phyloP scores from a whole-genome alignment of 1,140 invertebrate genomes.

The Lineus longissimus region DNA sequence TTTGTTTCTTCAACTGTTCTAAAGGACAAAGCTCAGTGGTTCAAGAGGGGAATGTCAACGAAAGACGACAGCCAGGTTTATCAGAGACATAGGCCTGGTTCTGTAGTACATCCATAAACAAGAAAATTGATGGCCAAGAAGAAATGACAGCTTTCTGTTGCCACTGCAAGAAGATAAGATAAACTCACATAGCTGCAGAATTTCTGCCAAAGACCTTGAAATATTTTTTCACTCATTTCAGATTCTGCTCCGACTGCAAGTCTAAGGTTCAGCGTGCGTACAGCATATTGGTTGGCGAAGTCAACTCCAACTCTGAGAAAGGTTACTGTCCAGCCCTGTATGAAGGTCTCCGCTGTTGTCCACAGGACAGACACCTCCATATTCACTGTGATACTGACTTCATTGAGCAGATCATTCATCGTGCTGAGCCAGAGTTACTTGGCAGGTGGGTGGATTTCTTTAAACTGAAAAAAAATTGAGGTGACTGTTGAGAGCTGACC shows the following conservation, averaged over 20 bases:
- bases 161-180: no score
- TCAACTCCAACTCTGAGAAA: constrained; percentile 78
- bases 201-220: no score
- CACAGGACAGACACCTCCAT: constrained; percentile 81
- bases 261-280: constrained; percentile 85
- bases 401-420: constrained; percentile 77
- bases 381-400: constrained; percentile 80
- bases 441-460: constrained; percentile 36
- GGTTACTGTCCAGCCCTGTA: constrained; percentile 83
- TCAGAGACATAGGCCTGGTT: no score
- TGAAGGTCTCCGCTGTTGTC: constrained; percentile 78
- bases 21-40: no score
- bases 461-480: not conserved
- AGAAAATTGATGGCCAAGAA: no score
- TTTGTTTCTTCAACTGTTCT: not conserved
- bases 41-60: no score
- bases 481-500: no score
- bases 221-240: constrained; percentile 28
- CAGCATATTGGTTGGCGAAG: constrained; percentile 78
- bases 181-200: no score
- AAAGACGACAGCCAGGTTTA: no score
- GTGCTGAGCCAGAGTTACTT: constrained; percentile 71
- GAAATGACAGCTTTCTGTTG: no score
- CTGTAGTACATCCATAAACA: no score
- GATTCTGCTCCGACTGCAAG: constrained; percentile 87